Evolutionary conservation across 2,888 invertebrate species (phyloP).

Genomic region (Endotricha flammealis): DNA sequence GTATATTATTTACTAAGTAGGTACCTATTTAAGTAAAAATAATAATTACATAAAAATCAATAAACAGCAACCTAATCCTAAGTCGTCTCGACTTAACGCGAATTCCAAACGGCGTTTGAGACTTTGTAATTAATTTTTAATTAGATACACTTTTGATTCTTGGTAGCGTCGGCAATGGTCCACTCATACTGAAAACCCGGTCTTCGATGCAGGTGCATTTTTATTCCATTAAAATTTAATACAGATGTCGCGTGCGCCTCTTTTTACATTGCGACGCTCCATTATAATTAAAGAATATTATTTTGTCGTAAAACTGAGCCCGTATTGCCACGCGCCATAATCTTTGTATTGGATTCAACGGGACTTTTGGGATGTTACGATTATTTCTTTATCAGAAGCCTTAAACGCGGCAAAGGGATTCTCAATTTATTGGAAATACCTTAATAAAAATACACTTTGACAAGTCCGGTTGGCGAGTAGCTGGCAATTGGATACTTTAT

Average conservation of each 20-base stretch:
- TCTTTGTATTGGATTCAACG: constrained; percentile 45
- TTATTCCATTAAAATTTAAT: constrained; percentile 74
- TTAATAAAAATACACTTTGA: too few species aligned
- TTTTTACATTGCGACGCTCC: constrained; percentile 65
- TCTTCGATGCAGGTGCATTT: constrained; percentile 63
- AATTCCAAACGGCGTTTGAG: constrained; percentile 31
- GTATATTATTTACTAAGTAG: too few species aligned
- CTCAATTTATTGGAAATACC: too few species aligned
- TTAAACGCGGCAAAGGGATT: too few species aligned
- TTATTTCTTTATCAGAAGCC: constrained; percentile 48
- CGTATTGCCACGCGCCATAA: constrained; percentile 54
- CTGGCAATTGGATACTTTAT: too few species aligned
- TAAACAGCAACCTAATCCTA: too few species aligned
- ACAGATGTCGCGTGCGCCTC: constrained; percentile 73
- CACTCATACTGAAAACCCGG: constrained; percentile 44
- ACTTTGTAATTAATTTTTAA: constrained; percentile 56
- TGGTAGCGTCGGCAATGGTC: constrained; percentile 41
- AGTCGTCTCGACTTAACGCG: too few species aligned
- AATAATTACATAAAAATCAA: too few species aligned
- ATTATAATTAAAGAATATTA: constrained; percentile 75
- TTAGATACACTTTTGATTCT: constrained; percentile 57
- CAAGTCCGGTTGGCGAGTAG: too few species aligned
- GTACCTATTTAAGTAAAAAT: too few species aligned
- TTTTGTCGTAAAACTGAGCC: constrained; percentile 68
- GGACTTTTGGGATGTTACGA: constrained; percentile 46